Evolutionary conservation across 2,888 invertebrate genomes (phyloP), one percentile per base, ranked within the genome.

Genomic region (Apantesis nais): DNA sequence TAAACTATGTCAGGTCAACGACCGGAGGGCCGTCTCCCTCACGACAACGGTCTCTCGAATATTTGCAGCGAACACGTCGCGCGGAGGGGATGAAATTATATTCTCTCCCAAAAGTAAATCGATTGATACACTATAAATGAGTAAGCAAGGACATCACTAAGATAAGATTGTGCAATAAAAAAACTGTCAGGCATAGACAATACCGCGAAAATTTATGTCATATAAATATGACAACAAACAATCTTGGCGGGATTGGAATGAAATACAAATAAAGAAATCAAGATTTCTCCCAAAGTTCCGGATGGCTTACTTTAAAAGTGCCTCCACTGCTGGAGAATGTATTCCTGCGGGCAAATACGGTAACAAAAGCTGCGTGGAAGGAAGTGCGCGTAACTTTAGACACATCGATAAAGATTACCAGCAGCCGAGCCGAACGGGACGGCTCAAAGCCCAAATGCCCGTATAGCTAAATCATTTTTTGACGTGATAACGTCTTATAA

Each of bases 1-100:
- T 62, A 72, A 72, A 72, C 68, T 72, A 72, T 72, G 72, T 72
- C 72, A 72, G 80, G 75, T 79, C 77, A 74, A 66, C 41, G 79
- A 74, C 81, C 80, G 74, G 68, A 71, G 78, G 78, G 77, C 48
- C 70, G 75, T 34, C 67, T 52, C 72, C 71, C 74, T 66, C 66
- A 63, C 71, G 64, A 75, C 75, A 70, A 25, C 66, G 62, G 68
- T 63, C 70, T 72, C 72, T n/a, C 66, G 68, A 64, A 77, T 77
- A 72, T 71, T 68, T 66, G 62, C 62, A 63, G 69, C 66, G 69
- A 69, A 72, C 65, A 68, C 68, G 62, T n/a, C 41, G 34, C 64
- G 44, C 60, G 41, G 58, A 68, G 60, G 65, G 61, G 55, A 62
- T 69, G 60, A 61, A 52, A 60, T 39, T 37, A 66, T 25, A 52